phyloP scores from a whole-genome alignment of 2,113 vertebrate species.

The Dunckerocampus dactyliophorus region DNA sequence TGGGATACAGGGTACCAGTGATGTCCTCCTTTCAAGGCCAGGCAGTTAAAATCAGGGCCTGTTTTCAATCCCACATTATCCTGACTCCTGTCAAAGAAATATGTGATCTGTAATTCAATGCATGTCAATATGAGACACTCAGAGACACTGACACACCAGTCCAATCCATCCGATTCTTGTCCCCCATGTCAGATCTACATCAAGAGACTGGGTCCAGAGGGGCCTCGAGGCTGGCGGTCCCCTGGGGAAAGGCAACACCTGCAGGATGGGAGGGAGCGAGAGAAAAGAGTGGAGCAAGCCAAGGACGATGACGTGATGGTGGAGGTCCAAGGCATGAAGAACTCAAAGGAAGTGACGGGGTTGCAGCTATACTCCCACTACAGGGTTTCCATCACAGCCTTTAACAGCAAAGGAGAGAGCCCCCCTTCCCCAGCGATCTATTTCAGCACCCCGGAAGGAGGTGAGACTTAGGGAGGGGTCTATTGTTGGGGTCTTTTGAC shows the following conservation, averaged over 20 bases:
- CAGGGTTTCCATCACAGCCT: slow-evolving; percentile 63
- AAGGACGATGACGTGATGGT: slow-evolving; percentile 20
- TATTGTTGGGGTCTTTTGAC: neutral
- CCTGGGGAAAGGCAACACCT: slow-evolving; percentile 14
- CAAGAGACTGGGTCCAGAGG: slow-evolving; percentile 28
- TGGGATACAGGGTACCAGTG: slow-evolving; percentile 77
- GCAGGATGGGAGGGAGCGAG: neutral
- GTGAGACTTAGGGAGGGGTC: slow-evolving; percentile 53
- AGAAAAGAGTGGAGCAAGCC: neutral
- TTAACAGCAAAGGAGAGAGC: slow-evolving; percentile 78
- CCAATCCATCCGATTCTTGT: neutral
- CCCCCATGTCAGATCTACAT: slow-evolving; percentile 59
- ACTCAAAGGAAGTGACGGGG: slow-evolving; percentile 39
- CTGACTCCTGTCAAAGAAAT: no score
- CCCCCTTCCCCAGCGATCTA: slow-evolving; percentile 39
- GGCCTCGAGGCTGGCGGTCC: slow-evolving; percentile 29
- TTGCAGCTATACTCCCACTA: slow-evolving; percentile 76
- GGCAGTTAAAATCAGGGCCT: no score
- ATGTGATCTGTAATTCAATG: no score
- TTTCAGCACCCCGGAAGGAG: slow-evolving; percentile 81
- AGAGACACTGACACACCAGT: neutral
- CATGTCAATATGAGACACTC: no score
- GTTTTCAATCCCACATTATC: no score
- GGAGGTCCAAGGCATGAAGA: slow-evolving; percentile 30
- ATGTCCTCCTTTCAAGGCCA: neutral